phyloP scores from a whole-genome alignment of 2,797 vertebrate genomes.

The Picus viridis region DNA sequence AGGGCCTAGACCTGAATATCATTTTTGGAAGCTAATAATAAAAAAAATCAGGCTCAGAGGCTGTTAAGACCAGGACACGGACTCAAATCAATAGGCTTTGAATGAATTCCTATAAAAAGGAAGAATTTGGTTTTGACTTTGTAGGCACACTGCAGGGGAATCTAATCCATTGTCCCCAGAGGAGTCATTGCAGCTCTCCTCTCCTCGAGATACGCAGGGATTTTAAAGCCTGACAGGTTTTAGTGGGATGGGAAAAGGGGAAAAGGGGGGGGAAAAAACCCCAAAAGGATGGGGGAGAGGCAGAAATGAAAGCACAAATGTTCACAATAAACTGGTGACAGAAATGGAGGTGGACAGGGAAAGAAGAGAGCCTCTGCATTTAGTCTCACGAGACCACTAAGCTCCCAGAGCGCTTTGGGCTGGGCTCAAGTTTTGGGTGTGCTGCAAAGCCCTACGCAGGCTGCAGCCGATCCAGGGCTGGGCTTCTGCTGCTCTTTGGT shows the following conservation, averaged over 20 bases:
- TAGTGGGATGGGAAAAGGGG: constrained; percentile 1
- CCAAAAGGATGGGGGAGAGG: not conserved
- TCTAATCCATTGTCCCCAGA: constrained; percentile 33
- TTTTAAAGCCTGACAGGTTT: constrained; percentile 44
- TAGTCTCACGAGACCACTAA: not conserved
- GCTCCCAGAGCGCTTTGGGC: not conserved
- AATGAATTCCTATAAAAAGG: constrained; percentile 53
- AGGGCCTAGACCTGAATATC: not conserved
- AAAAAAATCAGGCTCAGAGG: not conserved
- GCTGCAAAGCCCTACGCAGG: not conserved
- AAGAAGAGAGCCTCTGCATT: not conserved
- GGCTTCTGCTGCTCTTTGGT: rapidly evolving
- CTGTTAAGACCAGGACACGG: not conserved
- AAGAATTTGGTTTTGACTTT: constrained; percentile 44
- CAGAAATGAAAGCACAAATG: constrained; percentile 47
- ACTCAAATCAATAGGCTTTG: constrained; percentile 39
- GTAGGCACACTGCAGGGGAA: not conserved
- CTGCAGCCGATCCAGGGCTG: not conserved
- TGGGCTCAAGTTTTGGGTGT: not conserved
- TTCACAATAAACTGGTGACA: constrained; percentile 40
- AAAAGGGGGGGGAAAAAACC: not conserved
- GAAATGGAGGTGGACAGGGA: not conserved
- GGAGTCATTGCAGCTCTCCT: constrained; percentile 4
- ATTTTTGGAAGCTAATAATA: not conserved
- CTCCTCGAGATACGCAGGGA: not conserved